phyloP scores from a whole-genome alignment of 2,888 invertebrate species.

The Drosophila tripunctata region DNA sequence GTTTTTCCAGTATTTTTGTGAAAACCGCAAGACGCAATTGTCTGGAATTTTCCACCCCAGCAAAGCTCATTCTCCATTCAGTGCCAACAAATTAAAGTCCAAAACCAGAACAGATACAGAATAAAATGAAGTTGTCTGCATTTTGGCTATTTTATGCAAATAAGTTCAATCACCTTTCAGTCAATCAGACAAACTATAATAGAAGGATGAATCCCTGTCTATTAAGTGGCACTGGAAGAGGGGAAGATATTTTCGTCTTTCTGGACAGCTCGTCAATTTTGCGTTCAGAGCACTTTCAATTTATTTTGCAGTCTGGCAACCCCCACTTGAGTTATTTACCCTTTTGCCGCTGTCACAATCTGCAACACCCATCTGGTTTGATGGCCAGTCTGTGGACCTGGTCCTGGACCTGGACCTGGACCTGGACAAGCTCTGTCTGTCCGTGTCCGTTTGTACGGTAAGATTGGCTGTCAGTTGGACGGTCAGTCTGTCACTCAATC shows the following conservation, averaged over 20 bases:
- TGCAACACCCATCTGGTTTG: slow-evolving; percentile 70
- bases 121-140: slow-evolving; percentile 26
- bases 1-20: slow-evolving; percentile 58
- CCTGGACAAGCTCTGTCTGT: background rate
- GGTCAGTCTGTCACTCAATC: slow-evolving; percentile 70
- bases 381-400: slow-evolving; percentile 37
- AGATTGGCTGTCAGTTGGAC: slow-evolving; percentile 60
- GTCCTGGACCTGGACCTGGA: background rate
- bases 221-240: background rate
- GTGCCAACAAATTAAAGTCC: slow-evolving; percentile 64
- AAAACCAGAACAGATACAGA: slow-evolving; percentile 10
- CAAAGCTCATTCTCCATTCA: slow-evolving; percentile 1
- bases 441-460: slow-evolving; percentile 29
- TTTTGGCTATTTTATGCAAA: slow-evolving; percentile 72
- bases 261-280: slow-evolving; percentile 70
- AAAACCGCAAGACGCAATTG: slow-evolving; percentile 64
- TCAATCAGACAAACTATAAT: slow-evolving; percentile 64
- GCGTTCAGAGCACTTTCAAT: slow-evolving; percentile 71
- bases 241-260: background rate
- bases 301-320: slow-evolving; percentile 57
- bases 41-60: slow-evolving; percentile 35
- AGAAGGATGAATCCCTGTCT: slow-evolving; percentile 39
- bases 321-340: slow-evolving; percentile 63
- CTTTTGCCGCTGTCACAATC: slow-evolving; percentile 76
- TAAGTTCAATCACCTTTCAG: slow-evolving; percentile 74